Conservation (phyloP, 2,797 vertebrate genomes). For the Diceros bicornis region DNA sequence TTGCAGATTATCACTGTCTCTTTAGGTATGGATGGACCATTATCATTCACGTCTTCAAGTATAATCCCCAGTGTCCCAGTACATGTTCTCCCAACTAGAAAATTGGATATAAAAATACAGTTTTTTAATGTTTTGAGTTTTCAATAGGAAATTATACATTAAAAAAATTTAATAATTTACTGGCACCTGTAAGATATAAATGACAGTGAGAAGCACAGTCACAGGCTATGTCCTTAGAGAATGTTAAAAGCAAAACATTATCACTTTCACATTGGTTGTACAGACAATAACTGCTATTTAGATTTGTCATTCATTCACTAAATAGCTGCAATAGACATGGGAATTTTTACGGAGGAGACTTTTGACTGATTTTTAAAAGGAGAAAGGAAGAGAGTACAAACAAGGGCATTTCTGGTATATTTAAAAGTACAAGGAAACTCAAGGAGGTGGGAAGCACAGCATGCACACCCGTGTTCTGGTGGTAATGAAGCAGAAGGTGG, state of each 20-base stretch:
- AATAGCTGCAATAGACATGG: background rate
- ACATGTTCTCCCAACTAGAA: constrained; percentile 77
- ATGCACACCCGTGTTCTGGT: accelerated
- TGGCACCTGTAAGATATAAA: background rate
- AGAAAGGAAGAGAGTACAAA: background rate
- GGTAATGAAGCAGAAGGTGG: background rate
- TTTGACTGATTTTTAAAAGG: constrained; percentile 34
- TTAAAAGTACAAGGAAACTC: background rate
- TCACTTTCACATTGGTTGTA: background rate
- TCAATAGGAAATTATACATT: background rate
- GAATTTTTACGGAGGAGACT: background rate
- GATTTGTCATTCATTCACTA: background rate
- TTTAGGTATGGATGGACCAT: constrained; percentile 65
- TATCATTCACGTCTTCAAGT: constrained; percentile 82
- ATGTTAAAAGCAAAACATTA: background rate
- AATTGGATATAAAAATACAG: background rate
- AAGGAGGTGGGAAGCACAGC: background rate
- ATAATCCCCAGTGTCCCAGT: constrained; percentile 79
- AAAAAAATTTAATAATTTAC: background rate
- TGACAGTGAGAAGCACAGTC: background rate
- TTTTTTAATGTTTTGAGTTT: background rate
- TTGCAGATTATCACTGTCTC: constrained; percentile 85
- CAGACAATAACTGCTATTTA: background rate
- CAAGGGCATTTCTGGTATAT: background rate
- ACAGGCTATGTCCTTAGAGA: background rate